phyloP scores from a whole-genome alignment of 1,140 invertebrate genomes.

The Heliconius eleuchia region DNA sequence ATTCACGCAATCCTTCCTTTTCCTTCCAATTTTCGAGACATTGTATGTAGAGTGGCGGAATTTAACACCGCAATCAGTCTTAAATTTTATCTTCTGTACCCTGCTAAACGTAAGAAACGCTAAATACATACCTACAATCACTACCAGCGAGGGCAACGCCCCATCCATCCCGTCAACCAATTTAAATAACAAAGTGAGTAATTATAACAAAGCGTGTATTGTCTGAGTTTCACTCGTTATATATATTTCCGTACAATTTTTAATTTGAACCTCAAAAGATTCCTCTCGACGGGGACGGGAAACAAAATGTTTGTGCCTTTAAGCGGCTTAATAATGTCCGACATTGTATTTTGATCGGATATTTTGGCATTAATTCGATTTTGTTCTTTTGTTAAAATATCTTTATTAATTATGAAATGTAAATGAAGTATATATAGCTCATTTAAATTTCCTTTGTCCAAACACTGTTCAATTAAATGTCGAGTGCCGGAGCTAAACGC shows the following conservation, averaged over 20 bases:
- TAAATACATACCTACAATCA: not conserved
- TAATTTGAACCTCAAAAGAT: constrained; percentile 9
- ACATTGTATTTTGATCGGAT: constrained; percentile 17
- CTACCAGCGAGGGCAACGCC: not conserved
- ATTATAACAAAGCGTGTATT: constrained; percentile 10
- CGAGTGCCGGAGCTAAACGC: too few relatives aligned
- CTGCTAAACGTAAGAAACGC: not conserved
- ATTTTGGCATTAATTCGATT: constrained; percentile 3
- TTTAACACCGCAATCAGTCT: too few relatives aligned
- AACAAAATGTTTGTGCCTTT: constrained; percentile 12
- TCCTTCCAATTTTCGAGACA: too few relatives aligned
- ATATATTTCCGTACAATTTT: constrained; percentile 2
- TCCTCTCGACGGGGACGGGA: not conserved
- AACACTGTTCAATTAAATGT: too few relatives aligned
- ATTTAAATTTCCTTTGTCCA: not conserved
- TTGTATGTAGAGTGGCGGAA: too few relatives aligned
- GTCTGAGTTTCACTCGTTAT: not conserved
- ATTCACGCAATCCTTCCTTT: too few relatives aligned
- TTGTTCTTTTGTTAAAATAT: not conserved
- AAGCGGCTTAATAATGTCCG: constrained; percentile 26
- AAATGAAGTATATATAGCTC: too few relatives aligned
- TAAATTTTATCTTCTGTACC: too few relatives aligned
- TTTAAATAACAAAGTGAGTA: constrained; percentile 3
- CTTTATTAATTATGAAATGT: constrained; percentile 2
- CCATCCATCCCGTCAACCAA: constrained; percentile 1